phyloP scores from a whole-genome alignment of 1,140 invertebrate species.

The Diprion similis region DNA sequence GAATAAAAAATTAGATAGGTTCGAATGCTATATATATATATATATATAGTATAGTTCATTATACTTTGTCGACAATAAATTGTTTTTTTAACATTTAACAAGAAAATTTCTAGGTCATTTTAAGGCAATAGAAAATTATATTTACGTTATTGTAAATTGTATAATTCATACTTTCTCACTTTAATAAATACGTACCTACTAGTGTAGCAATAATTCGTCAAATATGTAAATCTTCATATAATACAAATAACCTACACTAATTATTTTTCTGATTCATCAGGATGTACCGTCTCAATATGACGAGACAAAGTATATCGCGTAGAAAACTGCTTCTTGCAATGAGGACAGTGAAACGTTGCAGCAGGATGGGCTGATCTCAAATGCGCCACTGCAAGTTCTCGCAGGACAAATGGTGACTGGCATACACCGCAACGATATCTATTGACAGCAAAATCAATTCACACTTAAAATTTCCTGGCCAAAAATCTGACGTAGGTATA shows the following conservation, averaged over 20 bases:
- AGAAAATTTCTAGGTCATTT: neutral
- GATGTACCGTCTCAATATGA: constrained; percentile 51
- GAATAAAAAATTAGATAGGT: too few species aligned
- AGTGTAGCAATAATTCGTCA: neutral
- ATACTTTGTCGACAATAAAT: too few species aligned
- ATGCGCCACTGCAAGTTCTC: constrained; percentile 49
- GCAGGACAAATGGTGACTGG: constrained; percentile 47
- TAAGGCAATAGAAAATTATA: constrained; percentile 3
- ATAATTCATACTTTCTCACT: neutral
- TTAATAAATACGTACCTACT: neutral
- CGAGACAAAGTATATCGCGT: constrained; percentile 49
- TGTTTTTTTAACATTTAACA: too few species aligned
- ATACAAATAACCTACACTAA: neutral
- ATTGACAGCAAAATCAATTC: constrained; percentile 14
- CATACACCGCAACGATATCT: constrained; percentile 52
- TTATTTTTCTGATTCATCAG: constrained; percentile 47
- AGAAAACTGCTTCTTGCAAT: constrained; percentile 50
- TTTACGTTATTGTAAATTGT: neutral
- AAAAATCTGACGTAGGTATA: too few species aligned
- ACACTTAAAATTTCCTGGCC: neutral
- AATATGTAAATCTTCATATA: neutral
- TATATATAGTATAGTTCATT: too few species aligned
- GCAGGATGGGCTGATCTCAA: constrained; percentile 50
- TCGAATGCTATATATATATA: too few species aligned
- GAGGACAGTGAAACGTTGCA: constrained; percentile 52